Evolutionary conservation across 2,888 invertebrate genomes (phyloP), one percentile per base, ranked within the genome.

Genomic region (Protonemura montana): DNA sequence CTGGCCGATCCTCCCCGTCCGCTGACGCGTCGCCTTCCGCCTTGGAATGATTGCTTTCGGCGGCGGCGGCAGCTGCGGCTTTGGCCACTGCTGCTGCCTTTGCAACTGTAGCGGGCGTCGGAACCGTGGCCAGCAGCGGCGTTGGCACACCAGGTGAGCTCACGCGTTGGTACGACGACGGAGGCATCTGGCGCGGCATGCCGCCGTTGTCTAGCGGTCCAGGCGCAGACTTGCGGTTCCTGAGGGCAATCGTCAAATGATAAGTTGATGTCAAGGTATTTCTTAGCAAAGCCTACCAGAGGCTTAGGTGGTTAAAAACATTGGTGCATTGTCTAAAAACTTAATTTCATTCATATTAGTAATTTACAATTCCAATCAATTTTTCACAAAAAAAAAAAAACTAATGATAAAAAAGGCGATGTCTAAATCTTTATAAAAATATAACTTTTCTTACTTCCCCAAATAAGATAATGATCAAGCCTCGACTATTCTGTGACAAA

Each of bases 221-320:
- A 76, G 88, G 88, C 80, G 88, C 88, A 80, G 87, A 88, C 85
- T 88, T 86, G 86, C 88, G 88, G 85, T 88, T 89, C 85, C 89
- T 89, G 87, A 13, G 87, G 82, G 85, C 83, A 28, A 81, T 82
- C 25, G 87, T 42, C 27, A 26, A 41, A 84, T 76, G 85, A 84
- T 80, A 6, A 25, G 30, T 81, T 81, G 81, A 16, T 35, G 3
- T 59, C 59, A 59, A 2, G 59, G 21, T 59, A n/a, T n/a, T n/a
- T 80, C n/a, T 80, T 80, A 13, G 80, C 28, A 13, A 28, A 27
- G 80, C 26, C 13, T 80, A 27, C 28, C 80, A 80, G 80, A 80
- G 80, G 80, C 26, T 80, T 28, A 26, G 13, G 27, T 80, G 7
- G 80, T 27, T n/a, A n/a, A n/a, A n/a, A n/a, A n/a, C n/a, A n/a